Evolutionary conservation across 2,888 invertebrate genomes (phyloP), one percentile per base, ranked within the genome.

Genomic region (Eristalis intricaria): DNA sequence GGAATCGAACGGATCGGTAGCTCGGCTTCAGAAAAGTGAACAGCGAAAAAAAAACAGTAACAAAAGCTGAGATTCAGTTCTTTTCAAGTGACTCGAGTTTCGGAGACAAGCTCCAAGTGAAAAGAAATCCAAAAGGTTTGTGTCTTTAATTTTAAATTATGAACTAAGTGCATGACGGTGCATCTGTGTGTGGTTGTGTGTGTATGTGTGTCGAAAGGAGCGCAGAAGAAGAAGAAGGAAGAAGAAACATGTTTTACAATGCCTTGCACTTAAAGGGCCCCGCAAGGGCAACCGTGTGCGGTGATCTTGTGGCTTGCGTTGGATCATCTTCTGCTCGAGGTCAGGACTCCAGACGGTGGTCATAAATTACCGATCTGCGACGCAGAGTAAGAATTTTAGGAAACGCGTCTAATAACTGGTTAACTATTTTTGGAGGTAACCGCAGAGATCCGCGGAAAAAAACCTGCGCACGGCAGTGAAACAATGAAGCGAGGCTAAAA

Each of bases 1-100:
- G 90, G 89, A 91, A 89, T 89, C 90, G 91, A 90, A 89, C 91
- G 91, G 91, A 90, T 87, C 87, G 87, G 80, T 87, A 75, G 86
- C 86, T 87, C 75, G 29, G 79, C 84, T 87, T 80, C 84, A 60
- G 78, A 70, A 40, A 19, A 19, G 68, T 66, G 61, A 35, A 43
- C 2, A 68, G 29, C 32, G 60, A 40, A 43, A 8, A 23, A 32
- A 70, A 19, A n/a, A 73, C 4, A 15, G 32, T 11, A 19, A 50
- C 65, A 69, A 35, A 84, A 80, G 73, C 79, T 76, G 84, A 80
- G 84, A 73, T 68, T 73, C 68, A 75, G 84, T 83, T 84, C 84
- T 75, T 68, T 70, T 19, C 22, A 63, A 75, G 80, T 76, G 69
- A 66, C 38, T 60, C 56, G 4, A 22, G n/a, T 80, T 76, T 38